These are phyloP conservation scores for Poecile montanus DNA, from an alignment of 2,797 vertebrate species.

Conservation along the genomic window DNA sequence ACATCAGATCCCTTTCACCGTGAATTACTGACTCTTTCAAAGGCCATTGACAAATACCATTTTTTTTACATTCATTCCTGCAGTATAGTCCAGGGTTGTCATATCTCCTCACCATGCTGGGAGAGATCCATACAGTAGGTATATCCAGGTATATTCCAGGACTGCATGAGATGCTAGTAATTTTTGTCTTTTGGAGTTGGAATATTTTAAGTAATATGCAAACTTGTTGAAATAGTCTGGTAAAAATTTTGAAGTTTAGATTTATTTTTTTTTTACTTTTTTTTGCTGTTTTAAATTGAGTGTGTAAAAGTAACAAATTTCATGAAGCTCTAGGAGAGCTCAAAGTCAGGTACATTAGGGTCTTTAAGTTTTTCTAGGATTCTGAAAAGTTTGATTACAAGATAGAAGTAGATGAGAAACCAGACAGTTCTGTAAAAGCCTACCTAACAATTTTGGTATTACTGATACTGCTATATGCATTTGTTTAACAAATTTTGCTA, in stretches of 20 bases:
- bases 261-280: neutral
- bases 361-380: neutral
- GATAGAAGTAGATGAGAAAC: neutral
- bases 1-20: neutral
- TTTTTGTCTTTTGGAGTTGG: neutral
- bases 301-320: neutral
- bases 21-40: neutral
- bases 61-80: neutral
- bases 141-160: too few species aligned
- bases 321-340: neutral
- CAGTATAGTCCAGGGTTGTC: neutral
- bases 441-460: neutral
- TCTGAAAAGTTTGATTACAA: neutral
- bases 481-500: neutral
- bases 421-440: neutral
- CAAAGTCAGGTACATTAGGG: neutral
- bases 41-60: neutral
- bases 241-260: neutral
- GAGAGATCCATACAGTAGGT: neutral
- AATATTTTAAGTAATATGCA: neutral
- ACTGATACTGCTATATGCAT: neutral
- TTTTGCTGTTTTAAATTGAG: neutral
- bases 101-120: rapidly evolving
- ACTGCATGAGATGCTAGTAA: neutral
- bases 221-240: neutral